Percentiles rank a stretch among this genome's conserved stretches.
phyloP scores from a whole-genome alignment of 2,113 vertebrate species.

The Petroica traversi region DNA sequence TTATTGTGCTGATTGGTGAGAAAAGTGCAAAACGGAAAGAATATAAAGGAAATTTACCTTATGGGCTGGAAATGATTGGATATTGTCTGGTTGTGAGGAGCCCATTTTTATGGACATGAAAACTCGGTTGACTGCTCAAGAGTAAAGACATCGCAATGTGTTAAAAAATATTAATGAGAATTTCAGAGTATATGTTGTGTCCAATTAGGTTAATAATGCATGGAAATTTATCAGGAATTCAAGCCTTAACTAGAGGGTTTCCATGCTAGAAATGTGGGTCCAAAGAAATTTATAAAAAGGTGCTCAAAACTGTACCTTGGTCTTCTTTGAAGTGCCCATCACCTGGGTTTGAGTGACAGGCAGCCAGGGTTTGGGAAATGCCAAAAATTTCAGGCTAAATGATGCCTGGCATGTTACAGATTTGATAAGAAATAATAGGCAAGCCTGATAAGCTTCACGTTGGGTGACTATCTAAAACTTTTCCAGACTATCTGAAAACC shows the following conservation, averaged over 20 bases:
- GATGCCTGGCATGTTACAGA: constrained; percentile 15
- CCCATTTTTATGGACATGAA: constrained; percentile 67
- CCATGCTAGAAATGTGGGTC: background rate
- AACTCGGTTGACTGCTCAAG: constrained; percentile 72
- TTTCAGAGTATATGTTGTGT: constrained; percentile 68
- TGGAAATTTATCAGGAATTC: constrained; percentile 57
- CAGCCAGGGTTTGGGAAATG: background rate
- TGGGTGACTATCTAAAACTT: background rate
- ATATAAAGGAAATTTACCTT: constrained; percentile 66
- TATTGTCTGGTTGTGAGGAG: constrained; percentile 69
- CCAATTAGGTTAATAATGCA: constrained; percentile 73
- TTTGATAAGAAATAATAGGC: constrained; percentile 24
- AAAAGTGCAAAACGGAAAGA: constrained; percentile 62
- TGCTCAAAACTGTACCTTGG: background rate
- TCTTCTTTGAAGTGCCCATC: constrained; percentile 18
- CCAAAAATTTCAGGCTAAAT: background rate
- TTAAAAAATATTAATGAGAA: constrained; percentile 77
- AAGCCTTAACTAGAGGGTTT: constrained; percentile 15
- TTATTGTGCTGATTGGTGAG: constrained; percentile 35
- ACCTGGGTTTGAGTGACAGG: constrained; percentile 2
- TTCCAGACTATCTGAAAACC: background rate
- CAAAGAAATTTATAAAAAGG: background rate
- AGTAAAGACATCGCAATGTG: constrained; percentile 60
- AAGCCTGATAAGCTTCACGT: background rate
- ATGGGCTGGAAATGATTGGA: constrained; percentile 77